Percentiles rank a stretch among this genome's conserved stretches.
phyloP scores from a whole-genome alignment of 1,140 invertebrate genomes.

The Drosophila miranda region DNA sequence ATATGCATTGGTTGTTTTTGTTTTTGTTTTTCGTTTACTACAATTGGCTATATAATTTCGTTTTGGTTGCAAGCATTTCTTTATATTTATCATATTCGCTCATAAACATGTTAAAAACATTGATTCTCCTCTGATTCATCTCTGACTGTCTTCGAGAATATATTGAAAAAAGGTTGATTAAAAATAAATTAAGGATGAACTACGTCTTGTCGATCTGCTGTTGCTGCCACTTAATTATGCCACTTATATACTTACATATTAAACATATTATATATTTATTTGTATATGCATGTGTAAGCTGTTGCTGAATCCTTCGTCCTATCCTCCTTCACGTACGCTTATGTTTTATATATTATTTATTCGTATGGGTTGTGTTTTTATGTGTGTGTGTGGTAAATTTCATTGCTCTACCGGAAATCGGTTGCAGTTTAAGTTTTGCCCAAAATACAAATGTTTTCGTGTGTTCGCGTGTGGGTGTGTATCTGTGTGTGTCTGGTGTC shows the following conservation, averaged over 20 bases:
- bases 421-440: slow-evolving; percentile 50
- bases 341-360: slow-evolving; percentile 56
- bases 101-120: slow-evolving; percentile 39
- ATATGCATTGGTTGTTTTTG: slow-evolving; percentile 40
- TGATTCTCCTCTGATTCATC: slow-evolving; percentile 11
- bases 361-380: slow-evolving; percentile 40
- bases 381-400: slow-evolving; percentile 44
- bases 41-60: slow-evolving; percentile 65
- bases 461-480: slow-evolving; percentile 15
- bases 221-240: slow-evolving; percentile 63
- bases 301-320: slow-evolving; percentile 40
- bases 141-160: slow-evolving; percentile 10
- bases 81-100: slow-evolving; percentile 36
- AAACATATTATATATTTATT: slow-evolving; percentile 67
- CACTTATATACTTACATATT: slow-evolving; percentile 73
- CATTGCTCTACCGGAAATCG: slow-evolving; percentile 41
- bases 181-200: slow-evolving; percentile 36
- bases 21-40: slow-evolving; percentile 50
- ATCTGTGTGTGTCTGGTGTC: slow-evolving; percentile 13
- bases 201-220: slow-evolving; percentile 35
- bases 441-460: slow-evolving; percentile 38
- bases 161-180: slow-evolving; percentile 20
- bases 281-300: slow-evolving; percentile 59
- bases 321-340: slow-evolving; percentile 37
- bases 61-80: slow-evolving; percentile 48